Conservation (phyloP, 1,140 invertebrate species). For the Popillia japonica region DNA sequence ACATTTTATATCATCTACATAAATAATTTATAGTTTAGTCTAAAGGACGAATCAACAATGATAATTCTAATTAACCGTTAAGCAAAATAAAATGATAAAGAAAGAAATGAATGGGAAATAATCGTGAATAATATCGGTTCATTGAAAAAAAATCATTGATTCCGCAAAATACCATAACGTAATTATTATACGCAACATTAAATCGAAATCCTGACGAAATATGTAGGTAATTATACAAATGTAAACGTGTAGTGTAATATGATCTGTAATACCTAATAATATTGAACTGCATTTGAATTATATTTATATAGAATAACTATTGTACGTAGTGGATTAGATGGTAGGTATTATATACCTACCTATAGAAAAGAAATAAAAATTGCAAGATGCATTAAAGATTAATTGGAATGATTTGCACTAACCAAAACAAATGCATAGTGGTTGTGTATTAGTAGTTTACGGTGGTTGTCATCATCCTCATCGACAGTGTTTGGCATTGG, state of each 20-base stretch:
- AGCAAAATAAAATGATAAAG: conserved; percentile 4
- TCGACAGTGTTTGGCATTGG: conserved; percentile 45
- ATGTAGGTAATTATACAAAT: neutral
- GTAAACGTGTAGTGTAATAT: neutral
- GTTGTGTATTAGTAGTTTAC: neutral
- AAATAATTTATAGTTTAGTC: conserved; percentile 10
- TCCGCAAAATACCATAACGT: conserved; percentile 16
- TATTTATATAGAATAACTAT: no score
- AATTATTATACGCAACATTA: conserved; percentile 36
- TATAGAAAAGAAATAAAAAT: conserved; percentile 40
- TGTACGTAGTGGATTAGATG: no score
- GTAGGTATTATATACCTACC: no score
- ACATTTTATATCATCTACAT: neutral
- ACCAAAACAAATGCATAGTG: conserved; percentile 40
- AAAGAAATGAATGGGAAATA: neutral
- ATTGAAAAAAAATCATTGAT: neutral
- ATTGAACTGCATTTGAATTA: neutral
- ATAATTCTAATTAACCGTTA: conserved; percentile 24
- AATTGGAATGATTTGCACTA: conserved; percentile 33
- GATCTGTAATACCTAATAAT: neutral
- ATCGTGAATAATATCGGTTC: conserved; percentile 24
- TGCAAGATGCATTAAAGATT: conserved; percentile 43
- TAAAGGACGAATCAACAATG: neutral
- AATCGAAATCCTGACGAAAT: conserved; percentile 27
- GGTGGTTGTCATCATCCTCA: conserved; percentile 37